Evolutionary conservation across 1,140 invertebrate species (phyloP), one percentile per base, ranked within the genome.

Genomic region (Drosophila quadrilineata): DNA sequence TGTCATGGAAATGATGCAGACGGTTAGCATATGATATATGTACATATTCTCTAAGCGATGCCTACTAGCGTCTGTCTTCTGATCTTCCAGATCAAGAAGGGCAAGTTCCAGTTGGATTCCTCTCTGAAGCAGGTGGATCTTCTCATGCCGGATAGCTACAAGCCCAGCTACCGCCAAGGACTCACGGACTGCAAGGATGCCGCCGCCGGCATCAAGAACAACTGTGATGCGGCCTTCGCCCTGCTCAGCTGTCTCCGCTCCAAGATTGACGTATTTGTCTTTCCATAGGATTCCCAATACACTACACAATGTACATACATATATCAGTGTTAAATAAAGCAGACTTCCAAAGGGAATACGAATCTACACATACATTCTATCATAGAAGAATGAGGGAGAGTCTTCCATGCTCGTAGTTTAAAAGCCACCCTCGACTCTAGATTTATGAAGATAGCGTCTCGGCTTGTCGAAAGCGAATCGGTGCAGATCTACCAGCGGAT

Each of bases 1-100:
- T 35, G 40, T 89, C 6, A 63, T 89, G 29, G 87, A 89, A 45
- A 88, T 89, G 87, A 89, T 89, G 87, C 87, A 89, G 52, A 60
- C 87, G 58, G 87, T 89, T 38, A 48, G 48, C 52, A 28, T 10
- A 16, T n/a, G 36, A 8, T 43, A 10, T 6, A 6, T 24, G 1
- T 6, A 3, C 1, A 12, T 8, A 2, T 41, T 6, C n/a, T 2
- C n/a, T 2, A 10, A 1, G 9, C 1, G 29, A 31, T 12, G 3
- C 0, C 3, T 35, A 16, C 16, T 1, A 16, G 0, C 4, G n/a
- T n/a, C n/a, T n/a, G n/a, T 6, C 33, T 6, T 24, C 10, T 6
- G 12, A n/a, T 24, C 28, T 24, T 31, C 10, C 28, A 89, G 87
- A 88, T 89, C 41, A 89, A 89, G 35, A 89, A 89, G 63, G 87